Conservation (phyloP, 1,140 invertebrate genomes). For the Sycophila sp. region DNA sequence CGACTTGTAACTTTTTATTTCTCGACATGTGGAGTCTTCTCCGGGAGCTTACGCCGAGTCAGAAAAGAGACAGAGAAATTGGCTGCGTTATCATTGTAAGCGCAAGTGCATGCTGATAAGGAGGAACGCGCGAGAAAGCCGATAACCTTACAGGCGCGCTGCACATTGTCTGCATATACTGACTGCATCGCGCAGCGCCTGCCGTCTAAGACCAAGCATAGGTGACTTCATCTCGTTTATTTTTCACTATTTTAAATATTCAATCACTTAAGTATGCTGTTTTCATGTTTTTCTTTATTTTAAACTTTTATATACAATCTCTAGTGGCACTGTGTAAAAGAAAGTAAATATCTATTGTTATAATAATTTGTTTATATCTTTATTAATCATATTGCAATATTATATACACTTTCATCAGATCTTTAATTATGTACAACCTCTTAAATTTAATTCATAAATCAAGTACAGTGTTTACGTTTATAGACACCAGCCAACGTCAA, state of each 20-base stretch:
- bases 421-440: too few relatives aligned
- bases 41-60: not conserved
- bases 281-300: not conserved
- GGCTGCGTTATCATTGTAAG: not conserved
- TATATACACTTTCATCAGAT: not conserved
- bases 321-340: too few relatives aligned
- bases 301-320: not conserved
- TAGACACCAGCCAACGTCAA: too few relatives aligned
- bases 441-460: too few relatives aligned
- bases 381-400: not conserved
- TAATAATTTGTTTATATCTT: not conserved
- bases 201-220: too few relatives aligned
- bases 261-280: too few relatives aligned
- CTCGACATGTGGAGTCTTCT: not conserved
- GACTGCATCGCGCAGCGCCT: too few relatives aligned
- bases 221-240: too few relatives aligned
- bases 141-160: conserved; percentile 25
- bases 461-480: too few relatives aligned
- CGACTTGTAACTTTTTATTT: too few relatives aligned
- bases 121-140: conserved; percentile 10
- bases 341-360: not conserved
- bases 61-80: conserved; percentile 1
- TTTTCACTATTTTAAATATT: too few relatives aligned
- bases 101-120: conserved; percentile 17
- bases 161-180: conserved; percentile 14